Base-by-base conservation (phyloP, 1,140 invertebrate species). In the Atta colombica region DNA sequence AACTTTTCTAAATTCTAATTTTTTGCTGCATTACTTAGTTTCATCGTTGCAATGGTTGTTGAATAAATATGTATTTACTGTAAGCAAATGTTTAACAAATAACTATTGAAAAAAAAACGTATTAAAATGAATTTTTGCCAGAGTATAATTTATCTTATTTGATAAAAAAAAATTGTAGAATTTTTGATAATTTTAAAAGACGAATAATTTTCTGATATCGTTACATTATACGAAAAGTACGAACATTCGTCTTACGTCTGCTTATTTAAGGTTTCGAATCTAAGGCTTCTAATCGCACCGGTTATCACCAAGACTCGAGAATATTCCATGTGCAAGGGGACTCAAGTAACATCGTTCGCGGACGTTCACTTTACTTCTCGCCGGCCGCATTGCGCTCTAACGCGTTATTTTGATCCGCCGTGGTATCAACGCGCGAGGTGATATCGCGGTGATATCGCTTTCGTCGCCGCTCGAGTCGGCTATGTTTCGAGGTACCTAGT, bases 391-490 rank as follows among this genome's bases (percentile, higher is more conserved):
- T 8, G 8, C 39, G 78, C 25, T 35, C 49, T 18, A 61, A 25
- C 25, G 55, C 55, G 80, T 51, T 84, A 84, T 84, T 84, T 84
- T 84, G 80, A 84, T 84, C 80, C 80, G 39, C 10, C 55, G 69
- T 31, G 80, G 80, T 84, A 84, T 84, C 80, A 84, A 25, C 71
- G 39, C n/a, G 25, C 55, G 68, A 49, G 58, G 55, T 74, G 66
- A 74, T 84, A 84, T 84, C 69, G 69, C 80, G 25, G 28, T 25
- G 80, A 84, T 84, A 84, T 84, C 80, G 55, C 69, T 75, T 84
- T 84, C 80, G 39, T 74, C 55, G 80, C 25, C 14, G 80, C 55
- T 49, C 55, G 39, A 49, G 68, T n/a, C 21, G 80, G 55, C 72
- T 75, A 3, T 71, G 45, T 75, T 84, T 84, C 80, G 69, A 84